Evolutionary conservation across 2,888 invertebrate genomes (phyloP), one percentile per base, ranked within the genome.

Genomic region (Melipona bicolor): DNA sequence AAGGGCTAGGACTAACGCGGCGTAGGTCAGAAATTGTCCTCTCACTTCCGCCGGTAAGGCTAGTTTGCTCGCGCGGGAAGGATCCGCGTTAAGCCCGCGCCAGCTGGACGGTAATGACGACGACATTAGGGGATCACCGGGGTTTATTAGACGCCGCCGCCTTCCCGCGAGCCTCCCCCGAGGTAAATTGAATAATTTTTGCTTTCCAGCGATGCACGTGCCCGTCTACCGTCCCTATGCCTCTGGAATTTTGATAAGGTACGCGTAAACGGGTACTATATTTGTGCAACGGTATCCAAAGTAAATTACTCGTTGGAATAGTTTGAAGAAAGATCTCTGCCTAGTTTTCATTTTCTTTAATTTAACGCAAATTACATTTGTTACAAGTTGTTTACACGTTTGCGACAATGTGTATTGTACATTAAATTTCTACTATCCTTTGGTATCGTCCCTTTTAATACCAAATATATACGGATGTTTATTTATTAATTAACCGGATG

Each of bases 1-100:
- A 91, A 87, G 89, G 90, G 90, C 88, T 21, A 21, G 19, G 86
- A 73, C 72, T 68, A 73, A 77, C 71, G 65, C 74, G n/a, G 59
- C 68, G 32, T 24, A 27, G 65, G 72, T 52, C 59, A 61, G 75
- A 71, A 79, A 65, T 77, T 67, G 73, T 74, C 83, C 71, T 72
- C 72, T 71, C 81, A 36, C 76, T 88, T 82, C 87, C 81, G 79
- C 69, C 27, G 52, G 27, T 27, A 32, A 32, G 70, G 50, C 62
- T 19, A 61, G 69, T 43, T 65, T 56, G 49, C 52, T 27, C 9
- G 43, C 32, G 5, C 32, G 27, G 32, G 54, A 73, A 77, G 77
- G 69, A 83, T 85, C 76, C 68, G 43, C 69, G 64, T 59, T 77
- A 73, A 85, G 77, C 84, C 69, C 56, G 64, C 54, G 77, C 70